Percentiles rank a stretch among this genome's conserved stretches.
Conservation (phyloP, 2,113 vertebrate genomes). For the Chionis minor region DNA sequence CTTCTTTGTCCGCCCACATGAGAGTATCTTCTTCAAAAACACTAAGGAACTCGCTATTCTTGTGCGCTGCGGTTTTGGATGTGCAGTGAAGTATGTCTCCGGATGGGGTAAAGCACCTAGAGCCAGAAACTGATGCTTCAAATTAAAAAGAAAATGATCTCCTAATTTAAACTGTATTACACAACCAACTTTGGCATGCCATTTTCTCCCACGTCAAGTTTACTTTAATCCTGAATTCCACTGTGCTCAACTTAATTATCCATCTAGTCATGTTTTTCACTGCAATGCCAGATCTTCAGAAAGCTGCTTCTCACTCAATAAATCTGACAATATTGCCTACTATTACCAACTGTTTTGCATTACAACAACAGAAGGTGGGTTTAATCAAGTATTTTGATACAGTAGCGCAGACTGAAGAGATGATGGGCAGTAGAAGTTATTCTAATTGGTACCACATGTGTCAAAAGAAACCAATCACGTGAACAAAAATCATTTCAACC, state of each 20-base stretch:
- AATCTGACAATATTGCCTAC: slow-evolving; percentile 51
- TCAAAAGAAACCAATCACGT: slow-evolving; percentile 29
- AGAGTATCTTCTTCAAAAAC: neutral
- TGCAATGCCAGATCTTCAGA: slow-evolving; percentile 41
- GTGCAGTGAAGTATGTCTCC: neutral
- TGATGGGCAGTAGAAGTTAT: slow-evolving; percentile 40
- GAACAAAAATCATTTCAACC: slow-evolving; percentile 8
- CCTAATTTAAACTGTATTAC: slow-evolving; percentile 41
- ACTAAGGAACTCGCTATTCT: neutral
- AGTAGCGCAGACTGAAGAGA: slow-evolving; percentile 43
- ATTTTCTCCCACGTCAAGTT: slow-evolving; percentile 26
- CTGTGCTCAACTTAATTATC: slow-evolving; percentile 42
- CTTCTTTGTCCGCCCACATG: neutral
- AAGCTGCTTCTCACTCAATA: slow-evolving; percentile 63
- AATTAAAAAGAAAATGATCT: slow-evolving; percentile 30
- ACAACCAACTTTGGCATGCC: neutral
- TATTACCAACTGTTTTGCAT: slow-evolving; percentile 53
- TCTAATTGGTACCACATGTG: slow-evolving; percentile 56
- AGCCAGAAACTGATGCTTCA: slow-evolving; percentile 24
- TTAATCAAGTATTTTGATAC: slow-evolving; percentile 62
- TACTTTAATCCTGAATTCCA: slow-evolving; percentile 50
- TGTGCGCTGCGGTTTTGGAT: neutral
- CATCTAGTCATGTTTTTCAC: slow-evolving; percentile 28
- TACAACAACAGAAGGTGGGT: slow-evolving; percentile 50
- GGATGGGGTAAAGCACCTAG: neutral